Conservation (phyloP, 2,797 vertebrate species). For the Notoglanidium macrostoma region DNA sequence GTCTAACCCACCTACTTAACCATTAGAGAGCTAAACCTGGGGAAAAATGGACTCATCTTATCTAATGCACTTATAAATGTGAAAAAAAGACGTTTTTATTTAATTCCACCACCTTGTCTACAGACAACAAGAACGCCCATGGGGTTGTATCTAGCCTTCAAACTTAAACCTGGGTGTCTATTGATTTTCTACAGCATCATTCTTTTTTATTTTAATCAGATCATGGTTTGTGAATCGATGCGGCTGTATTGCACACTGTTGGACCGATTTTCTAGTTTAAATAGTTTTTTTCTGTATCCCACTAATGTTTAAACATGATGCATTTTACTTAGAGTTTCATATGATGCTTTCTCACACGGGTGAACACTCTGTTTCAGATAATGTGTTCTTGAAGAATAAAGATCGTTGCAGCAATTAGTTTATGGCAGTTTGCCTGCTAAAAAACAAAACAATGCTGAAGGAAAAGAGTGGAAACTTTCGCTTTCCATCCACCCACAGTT, state of each 20-base stretch:
- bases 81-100: not conserved
- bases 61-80: not conserved
- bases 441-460: constrained; percentile 8
- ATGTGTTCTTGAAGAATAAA: not conserved
- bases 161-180: not conserved
- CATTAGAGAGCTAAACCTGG: not conserved
- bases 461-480: constrained; percentile 12
- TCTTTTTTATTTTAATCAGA: not conserved
- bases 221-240: not conserved
- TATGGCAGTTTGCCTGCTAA: constrained; percentile 5
- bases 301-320: not conserved
- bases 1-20: not conserved
- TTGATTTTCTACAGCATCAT: not conserved
- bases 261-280: not conserved
- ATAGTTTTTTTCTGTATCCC: not conserved
- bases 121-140: not conserved
- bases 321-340: not conserved
- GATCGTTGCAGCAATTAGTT: not conserved
- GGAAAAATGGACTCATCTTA: not conserved
- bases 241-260: not conserved
- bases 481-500: constrained; percentile 22
- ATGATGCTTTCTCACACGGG: not conserved
- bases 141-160: not conserved
- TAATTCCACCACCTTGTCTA: not conserved
- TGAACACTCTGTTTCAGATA: not conserved